These are phyloP conservation scores for Eolophus roseicapilla DNA, from an alignment of 2,113 vertebrate species.

Conservation along the genomic window DNA sequence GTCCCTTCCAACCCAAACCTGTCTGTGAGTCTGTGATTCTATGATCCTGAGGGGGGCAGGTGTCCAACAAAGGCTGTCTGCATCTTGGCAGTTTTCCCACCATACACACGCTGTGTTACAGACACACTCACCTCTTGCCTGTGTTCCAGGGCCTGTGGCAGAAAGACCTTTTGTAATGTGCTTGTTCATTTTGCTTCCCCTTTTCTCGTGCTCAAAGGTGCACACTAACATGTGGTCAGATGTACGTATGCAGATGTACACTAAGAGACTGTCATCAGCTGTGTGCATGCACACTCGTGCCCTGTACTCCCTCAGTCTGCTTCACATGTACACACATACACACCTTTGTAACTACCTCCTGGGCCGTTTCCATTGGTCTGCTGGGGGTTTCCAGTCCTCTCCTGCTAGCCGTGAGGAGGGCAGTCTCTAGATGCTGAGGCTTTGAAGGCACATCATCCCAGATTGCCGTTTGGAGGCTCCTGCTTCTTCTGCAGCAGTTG, in stretches of 20 bases:
- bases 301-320: neutral
- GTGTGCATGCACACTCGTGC: neutral
- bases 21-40: neutral
- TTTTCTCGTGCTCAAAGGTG: neutral
- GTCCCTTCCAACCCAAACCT: neutral
- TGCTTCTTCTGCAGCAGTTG: neutral
- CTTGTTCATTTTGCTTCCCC: neutral
- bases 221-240: neutral
- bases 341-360: neutral
- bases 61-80: accelerated
- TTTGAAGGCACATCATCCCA: neutral
- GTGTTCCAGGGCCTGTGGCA: neutral
- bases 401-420: neutral
- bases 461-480: neutral
- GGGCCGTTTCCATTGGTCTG: accelerated
- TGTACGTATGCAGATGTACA: accelerated
- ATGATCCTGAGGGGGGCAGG: neutral
- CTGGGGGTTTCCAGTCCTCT: neutral
- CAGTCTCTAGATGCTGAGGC: neutral
- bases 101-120: accelerated
- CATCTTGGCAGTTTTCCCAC: neutral
- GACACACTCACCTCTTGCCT: neutral
- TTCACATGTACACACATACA: neutral
- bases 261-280: neutral
- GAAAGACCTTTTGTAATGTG: accelerated